These are phyloP conservation scores for Eclectus roratus DNA, from an alignment of 2,113 vertebrate genomes.

Conservation along the genomic window DNA sequence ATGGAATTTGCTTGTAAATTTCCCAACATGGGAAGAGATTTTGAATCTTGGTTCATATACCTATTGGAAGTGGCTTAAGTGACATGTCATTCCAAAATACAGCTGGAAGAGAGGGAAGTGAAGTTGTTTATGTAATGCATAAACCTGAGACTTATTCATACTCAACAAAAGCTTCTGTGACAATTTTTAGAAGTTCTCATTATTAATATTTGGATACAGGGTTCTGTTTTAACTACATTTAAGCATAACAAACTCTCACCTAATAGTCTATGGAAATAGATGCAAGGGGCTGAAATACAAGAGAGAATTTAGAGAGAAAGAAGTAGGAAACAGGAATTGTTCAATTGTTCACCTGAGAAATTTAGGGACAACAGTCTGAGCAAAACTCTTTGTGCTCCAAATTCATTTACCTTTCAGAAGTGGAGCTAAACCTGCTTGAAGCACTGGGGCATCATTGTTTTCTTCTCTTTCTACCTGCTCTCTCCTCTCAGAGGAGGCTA, in stretches of 20 bases:
- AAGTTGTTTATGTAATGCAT: background rate
- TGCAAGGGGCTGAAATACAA: background rate
- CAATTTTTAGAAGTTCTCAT: background rate
- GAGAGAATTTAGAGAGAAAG: background rate
- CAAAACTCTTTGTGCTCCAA: background rate
- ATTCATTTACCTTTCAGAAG: conserved; percentile 22
- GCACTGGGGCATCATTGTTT: background rate
- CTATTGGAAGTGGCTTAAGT: background rate
- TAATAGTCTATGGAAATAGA: background rate
- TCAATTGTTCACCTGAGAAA: background rate
- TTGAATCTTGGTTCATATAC: background rate
- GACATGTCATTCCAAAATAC: background rate
- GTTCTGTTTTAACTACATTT: background rate
- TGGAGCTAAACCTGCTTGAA: background rate
- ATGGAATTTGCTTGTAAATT: background rate
- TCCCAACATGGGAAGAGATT: background rate
- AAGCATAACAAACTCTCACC: background rate
- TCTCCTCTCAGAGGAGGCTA: background rate
- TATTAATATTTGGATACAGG: background rate
- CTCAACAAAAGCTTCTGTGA: background rate
- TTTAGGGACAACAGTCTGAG: background rate
- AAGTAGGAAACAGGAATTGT: background rate
- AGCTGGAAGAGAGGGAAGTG: background rate
- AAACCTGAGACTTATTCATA: background rate
- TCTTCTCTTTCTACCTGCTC: conserved; percentile 16